A percentile compares a stretch with the other conserved stretches of the same genome.
These are phyloP conservation scores for Cerceris rybyensis DNA, from an alignment of 2,888 invertebrate genomes.

Conservation along the genomic window DNA sequence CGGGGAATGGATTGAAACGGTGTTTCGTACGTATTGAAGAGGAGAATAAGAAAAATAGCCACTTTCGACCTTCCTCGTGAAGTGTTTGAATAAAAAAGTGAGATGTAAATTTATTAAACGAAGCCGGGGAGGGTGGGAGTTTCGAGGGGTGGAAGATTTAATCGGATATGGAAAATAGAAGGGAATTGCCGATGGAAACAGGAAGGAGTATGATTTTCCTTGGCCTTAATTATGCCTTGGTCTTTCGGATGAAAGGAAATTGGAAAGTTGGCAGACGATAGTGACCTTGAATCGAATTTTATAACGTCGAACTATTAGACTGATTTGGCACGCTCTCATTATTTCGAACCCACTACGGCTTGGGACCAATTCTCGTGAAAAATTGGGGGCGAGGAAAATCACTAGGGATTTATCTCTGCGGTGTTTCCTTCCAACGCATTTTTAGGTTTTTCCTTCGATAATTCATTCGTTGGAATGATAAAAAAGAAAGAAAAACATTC, in stretches of 20 bases:
- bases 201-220: conserved; percentile 18
- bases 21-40: no score
- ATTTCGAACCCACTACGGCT: conserved; percentile 1
- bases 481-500: no score
- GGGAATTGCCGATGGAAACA: background rate
- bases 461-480: background rate
- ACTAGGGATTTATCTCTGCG: conserved; percentile 1
- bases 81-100: no score
- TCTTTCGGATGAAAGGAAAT: conserved; percentile 17
- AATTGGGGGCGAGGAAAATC: background rate
- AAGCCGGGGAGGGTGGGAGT: no score
- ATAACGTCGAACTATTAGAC: conserved; percentile 12
- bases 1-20: no score
- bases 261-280: background rate
- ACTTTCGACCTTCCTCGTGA: no score
- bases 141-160: no score
- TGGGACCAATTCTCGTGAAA: conserved; percentile 7
- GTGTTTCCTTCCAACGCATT: background rate
- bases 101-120: no score
- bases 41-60: no score
- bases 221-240: conserved; percentile 44
- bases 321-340: conserved; percentile 12
- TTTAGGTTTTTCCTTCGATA: background rate
- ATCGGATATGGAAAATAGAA: background rate
- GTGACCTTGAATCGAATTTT: conserved; percentile 19